Conservation (phyloP, 1,140 invertebrate genomes). For the Pollicipes pollicipes region DNA sequence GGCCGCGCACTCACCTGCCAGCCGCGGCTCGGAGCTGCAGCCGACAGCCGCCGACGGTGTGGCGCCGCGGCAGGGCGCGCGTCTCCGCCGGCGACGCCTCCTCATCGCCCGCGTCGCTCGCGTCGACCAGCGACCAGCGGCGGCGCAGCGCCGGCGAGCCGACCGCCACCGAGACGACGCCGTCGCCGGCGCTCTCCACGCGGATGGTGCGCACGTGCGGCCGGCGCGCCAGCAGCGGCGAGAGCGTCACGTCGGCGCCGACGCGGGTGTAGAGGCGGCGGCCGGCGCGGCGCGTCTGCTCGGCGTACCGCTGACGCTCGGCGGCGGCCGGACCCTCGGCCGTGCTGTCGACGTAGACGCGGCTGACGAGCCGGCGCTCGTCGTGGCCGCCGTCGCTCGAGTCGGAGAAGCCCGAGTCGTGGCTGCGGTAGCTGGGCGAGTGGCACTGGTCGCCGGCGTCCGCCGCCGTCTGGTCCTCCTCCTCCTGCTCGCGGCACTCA, state of each 20-base stretch:
- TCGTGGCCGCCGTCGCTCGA: slow-evolving; percentile 31
- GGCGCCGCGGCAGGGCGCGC: not conserved
- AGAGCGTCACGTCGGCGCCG: not conserved
- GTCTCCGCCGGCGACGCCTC: not conserved
- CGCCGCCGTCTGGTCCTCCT: not conserved
- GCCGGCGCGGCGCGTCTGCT: slow-evolving; percentile 17
- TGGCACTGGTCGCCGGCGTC: not conserved
- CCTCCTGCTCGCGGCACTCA: not conserved
- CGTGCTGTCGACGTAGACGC: slow-evolving; percentile 22
- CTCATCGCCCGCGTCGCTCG: too few species aligned
- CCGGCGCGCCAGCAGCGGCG: not conserved
- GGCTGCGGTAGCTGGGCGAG: slow-evolving; percentile 41
- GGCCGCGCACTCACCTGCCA: not conserved
- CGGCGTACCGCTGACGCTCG: slow-evolving; percentile 1
- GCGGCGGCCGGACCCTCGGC: slow-evolving; percentile 38
- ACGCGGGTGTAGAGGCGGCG: not conserved
- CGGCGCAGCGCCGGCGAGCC: too few species aligned
- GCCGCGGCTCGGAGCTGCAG: not conserved
- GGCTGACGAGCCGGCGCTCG: not conserved
- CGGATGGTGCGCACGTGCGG: not conserved
- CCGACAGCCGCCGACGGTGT: not conserved
- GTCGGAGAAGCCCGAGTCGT: slow-evolving; percentile 57
- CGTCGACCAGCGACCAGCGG: not conserved
- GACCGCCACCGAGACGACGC: not conserved
- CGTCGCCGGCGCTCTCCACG: not conserved